Base-by-base conservation (phyloP, 2,113 vertebrate species). In the Epinephelus moara region DNA sequence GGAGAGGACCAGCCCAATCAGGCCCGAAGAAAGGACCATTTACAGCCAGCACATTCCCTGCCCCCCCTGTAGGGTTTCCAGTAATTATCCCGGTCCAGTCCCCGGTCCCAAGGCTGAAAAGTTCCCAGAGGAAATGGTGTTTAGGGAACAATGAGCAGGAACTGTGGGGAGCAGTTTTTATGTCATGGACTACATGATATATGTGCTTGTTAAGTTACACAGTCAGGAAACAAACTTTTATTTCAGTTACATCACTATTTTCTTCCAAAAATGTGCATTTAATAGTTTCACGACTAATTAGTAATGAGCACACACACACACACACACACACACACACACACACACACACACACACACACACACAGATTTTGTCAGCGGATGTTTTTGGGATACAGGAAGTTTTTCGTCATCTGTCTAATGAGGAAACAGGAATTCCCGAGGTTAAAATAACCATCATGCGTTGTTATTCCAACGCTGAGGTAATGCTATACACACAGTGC, bases 111-210 rank as follows among this genome's bases (percentile, higher is more conserved):
- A 88, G 89, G 89, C 80, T 88, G 85, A 72, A 77, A 74, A 25
- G 91, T 93, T 94, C 93, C 93, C 94, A 92, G 81, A 95, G 95
- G 95, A 96, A 95, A 93, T 75, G 25, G 60, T 75, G 87, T 68
- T 63, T 56, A 64, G 68, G 79, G 91, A 94, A 95, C 94, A 96
- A 95, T 96, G 92, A 92, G 84, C 92, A 89, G 93, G 93, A 92
- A 94, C 90, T 89, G 59, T 37, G 73, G 52, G 42, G 52, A 81
- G 37, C 61, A 80, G 13, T 62, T 45, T 85, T 78, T 85, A 37
- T 73, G 75, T 70, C 79, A 56, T 52, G 42, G 62, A 17, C 27
- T 49, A 19, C 64, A 59, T 80, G 40, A 76, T 73, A 18, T 47
- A 75, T 13, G 21, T 18, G 2, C 23, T 50, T 21, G 17, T 78